Conservation (phyloP, 2,888 invertebrate species). For the Leptothorax acervorum region DNA sequence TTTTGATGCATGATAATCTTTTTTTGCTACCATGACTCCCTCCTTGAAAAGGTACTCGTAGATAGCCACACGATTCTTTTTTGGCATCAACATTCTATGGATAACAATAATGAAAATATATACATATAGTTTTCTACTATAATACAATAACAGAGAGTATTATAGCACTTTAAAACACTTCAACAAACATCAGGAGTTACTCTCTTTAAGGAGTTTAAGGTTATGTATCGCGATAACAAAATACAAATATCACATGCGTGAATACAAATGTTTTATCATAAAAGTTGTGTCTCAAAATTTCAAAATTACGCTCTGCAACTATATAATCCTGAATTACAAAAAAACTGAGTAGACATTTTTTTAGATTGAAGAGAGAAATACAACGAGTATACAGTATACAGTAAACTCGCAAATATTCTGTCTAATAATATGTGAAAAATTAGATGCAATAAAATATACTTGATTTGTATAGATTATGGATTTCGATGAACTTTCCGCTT, state of each 20-base stretch:
- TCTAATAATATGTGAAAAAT: constrained; percentile 34
- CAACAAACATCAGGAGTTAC: background rate
- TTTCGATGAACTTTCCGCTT: constrained; percentile 65
- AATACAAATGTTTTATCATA: background rate
- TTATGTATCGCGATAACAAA: background rate
- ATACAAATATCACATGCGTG: background rate
- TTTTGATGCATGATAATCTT: constrained; percentile 99
- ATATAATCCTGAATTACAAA: background rate
- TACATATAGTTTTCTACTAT: no score
- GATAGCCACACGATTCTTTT: constrained; percentile 98
- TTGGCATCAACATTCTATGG: constrained; percentile 99
- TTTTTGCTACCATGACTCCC: constrained; percentile 99
- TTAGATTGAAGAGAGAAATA: background rate
- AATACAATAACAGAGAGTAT: no score
- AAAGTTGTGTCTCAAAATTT: background rate
- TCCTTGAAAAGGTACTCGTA: constrained; percentile 99
- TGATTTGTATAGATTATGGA: constrained; percentile 46
- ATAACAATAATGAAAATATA: constrained; percentile 70
- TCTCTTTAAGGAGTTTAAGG: constrained; percentile 10
- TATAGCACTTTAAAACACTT: no score
- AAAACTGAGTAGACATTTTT: background rate
- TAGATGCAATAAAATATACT: constrained; percentile 35
- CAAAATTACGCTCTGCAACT: background rate
- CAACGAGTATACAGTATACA: no score
- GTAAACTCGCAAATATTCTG: constrained; percentile 25